These are phyloP conservation scores for Seladonia tumulorum DNA, from an alignment of 2,888 invertebrate species.

Conservation along the genomic window DNA sequence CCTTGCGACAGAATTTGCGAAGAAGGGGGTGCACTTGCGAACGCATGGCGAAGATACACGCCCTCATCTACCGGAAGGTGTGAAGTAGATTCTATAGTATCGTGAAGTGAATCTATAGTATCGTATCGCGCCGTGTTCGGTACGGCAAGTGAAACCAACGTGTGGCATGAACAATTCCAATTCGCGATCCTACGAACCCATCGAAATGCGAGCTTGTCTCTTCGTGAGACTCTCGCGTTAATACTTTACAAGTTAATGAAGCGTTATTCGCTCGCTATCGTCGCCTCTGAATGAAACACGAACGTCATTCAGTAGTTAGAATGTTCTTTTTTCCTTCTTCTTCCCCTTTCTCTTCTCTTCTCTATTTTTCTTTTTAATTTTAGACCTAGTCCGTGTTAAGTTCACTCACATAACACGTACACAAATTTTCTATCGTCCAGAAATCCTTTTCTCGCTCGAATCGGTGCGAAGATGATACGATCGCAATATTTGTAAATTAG, in stretches of 20 bases:
- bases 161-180: constrained; percentile 50
- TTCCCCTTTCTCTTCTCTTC: neutral
- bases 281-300: constrained; percentile 43
- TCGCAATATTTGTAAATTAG: neutral
- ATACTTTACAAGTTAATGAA: constrained; percentile 47
- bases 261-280: constrained; percentile 30
- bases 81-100: constrained; percentile 55
- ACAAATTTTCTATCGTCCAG: constrained; percentile 30
- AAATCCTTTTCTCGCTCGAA: neutral
- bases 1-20: constrained; percentile 32
- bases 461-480: neutral
- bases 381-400: constrained; percentile 29
- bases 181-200: constrained; percentile 38
- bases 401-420: constrained; percentile 3
- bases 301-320: constrained; percentile 49
- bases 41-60: constrained; percentile 16
- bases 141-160: constrained; percentile 46
- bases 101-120: constrained; percentile 45
- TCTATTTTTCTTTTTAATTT: constrained; percentile 33
- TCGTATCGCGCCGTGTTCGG: constrained; percentile 29
- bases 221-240: constrained; percentile 41
- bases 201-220: constrained; percentile 40
- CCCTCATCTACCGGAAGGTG: constrained; percentile 38
- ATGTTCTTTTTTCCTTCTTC: neutral
- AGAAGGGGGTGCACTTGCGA: constrained; percentile 53